Conservation (phyloP, 2,113 vertebrate species). For the Numida meleagris region DNA sequence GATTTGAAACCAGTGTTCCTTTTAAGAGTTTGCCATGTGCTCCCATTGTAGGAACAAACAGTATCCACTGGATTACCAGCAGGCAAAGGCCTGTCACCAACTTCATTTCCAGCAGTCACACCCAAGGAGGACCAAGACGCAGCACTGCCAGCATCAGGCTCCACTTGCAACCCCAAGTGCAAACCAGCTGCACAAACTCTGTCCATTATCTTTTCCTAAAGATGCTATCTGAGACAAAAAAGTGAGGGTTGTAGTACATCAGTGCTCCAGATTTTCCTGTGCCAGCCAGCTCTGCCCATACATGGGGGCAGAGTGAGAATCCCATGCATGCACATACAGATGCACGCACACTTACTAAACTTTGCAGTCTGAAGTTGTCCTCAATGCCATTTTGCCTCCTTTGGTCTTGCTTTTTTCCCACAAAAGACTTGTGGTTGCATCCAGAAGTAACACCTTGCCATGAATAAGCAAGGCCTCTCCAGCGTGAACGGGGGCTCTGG, state of each 20-base stretch:
- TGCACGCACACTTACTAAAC: not conserved
- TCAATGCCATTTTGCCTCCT: not conserved
- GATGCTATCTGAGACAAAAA: not conserved
- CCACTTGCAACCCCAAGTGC: not conserved
- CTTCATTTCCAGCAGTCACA: not conserved
- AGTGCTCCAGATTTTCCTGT: not conserved
- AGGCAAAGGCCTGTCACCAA: not conserved
- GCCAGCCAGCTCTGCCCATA: not conserved
- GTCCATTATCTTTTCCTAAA: not conserved
- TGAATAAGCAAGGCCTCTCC: not conserved
- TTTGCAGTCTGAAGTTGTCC: not conserved
- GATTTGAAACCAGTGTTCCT: not conserved
- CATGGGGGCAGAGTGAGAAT: not conserved
- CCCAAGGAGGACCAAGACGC: not conserved
- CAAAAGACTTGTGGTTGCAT: not conserved
- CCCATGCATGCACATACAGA: accelerated
- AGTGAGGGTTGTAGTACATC: not conserved
- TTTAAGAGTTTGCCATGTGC: not conserved
- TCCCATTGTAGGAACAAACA: not conserved
- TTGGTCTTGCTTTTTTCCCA: not conserved
- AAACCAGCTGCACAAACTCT: not conserved
- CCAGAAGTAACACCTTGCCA: not conserved
- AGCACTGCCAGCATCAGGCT: not conserved
- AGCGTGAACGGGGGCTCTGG: accelerated
- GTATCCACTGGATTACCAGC: not conserved